Base-by-base conservation (phyloP, 2,797 vertebrate genomes). In the Thripadectes ignobilis region DNA sequence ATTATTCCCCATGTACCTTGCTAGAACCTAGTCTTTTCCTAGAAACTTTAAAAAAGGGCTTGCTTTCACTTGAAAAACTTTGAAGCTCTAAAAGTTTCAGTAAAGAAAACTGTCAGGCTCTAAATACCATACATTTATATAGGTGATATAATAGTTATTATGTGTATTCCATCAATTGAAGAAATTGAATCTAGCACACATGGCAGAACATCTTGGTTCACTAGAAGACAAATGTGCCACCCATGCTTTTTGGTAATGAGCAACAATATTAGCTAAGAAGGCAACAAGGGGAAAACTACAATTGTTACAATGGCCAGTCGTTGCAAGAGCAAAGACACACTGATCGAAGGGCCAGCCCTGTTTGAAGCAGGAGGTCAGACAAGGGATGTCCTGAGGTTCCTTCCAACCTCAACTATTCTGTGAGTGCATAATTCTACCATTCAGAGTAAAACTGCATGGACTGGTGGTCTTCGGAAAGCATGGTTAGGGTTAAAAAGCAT, bases 161-260 rank as follows among this genome's bases (percentile, higher is more conserved):
- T 1, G 1, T 36, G 39, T 62, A 58, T 73, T 59, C 32, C 34
- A 45, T 6, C 61, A 75, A 0, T 0, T 51, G 32, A 81, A 45
- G 62, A 73, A 67, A 63, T 0, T 12, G 51, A 77, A 41, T 65
- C 23, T 71, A 62, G 17, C 46, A 59, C 12, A 32, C 14, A 23
- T 49, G 3, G 3, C 41, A 82, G 30, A 84, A 65, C 14, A 36
- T 8, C 17, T 65, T 22, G 20, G 16, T 22, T 78, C 48, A 84
- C 23, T 20, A 68, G 17, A 4, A 86, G 68, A 67, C 27, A 4
- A 71, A 84, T 24, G 14, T 52, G 9, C 13, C 14, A 20, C 14
- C 15, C 10, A 1, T 1, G 0, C 2, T 29, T 14, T 65, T 79
- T 18, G 5, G 24, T 21, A 67, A 51, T 15, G 27, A 83, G 22